Percentiles rank a stretch among this genome's conserved stretches.
Evolutionary conservation across 92 coral and sea anemone species (phyloP).

Genomic region (Umimayanthus kanabou): DNA sequence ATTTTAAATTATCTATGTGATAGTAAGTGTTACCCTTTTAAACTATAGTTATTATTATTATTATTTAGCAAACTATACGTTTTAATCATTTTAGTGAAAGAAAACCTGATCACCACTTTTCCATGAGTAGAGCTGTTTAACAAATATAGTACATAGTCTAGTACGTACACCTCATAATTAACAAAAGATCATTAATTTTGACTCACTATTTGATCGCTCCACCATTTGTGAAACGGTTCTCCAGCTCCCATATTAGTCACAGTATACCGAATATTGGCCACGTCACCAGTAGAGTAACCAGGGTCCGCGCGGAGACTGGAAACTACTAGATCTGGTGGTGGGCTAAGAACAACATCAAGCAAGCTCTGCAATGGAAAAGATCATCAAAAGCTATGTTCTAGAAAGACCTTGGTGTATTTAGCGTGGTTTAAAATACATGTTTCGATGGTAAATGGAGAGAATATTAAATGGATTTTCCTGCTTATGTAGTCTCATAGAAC

Average conservation of each 20-base stretch:
- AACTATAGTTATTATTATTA: too few species aligned
- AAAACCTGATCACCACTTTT: too few species aligned
- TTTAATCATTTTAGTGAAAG: too few species aligned
- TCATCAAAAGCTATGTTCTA: neutral
- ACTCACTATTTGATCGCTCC: slow-evolving; percentile 77
- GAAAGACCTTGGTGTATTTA: neutral
- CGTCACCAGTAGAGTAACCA: slow-evolving; percentile 58
- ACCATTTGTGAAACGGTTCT: slow-evolving; percentile 66
- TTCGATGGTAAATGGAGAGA: too few species aligned
- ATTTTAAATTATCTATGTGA: too few species aligned
- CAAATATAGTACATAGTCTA: too few species aligned
- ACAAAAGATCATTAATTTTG: neutral
- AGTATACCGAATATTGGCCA: slow-evolving; percentile 48
- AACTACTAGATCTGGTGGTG: slow-evolving; percentile 85
- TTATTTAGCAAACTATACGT: too few species aligned
- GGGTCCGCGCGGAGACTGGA: slow-evolving; percentile 31
- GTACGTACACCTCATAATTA: too few species aligned
- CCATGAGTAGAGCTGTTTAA: too few species aligned
- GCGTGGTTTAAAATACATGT: neutral
- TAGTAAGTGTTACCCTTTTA: too few species aligned
- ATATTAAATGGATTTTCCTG: too few species aligned
- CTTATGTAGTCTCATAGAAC: too few species aligned
- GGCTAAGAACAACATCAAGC: slow-evolving; percentile 58
- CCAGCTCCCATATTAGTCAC: slow-evolving; percentile 72
- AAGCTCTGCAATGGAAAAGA: slow-evolving; percentile 33